Percentiles rank a stretch among this genome's conserved stretches.
phyloP scores from a whole-genome alignment of 1,140 invertebrate species.

The Zaprionus vittiger region DNA sequence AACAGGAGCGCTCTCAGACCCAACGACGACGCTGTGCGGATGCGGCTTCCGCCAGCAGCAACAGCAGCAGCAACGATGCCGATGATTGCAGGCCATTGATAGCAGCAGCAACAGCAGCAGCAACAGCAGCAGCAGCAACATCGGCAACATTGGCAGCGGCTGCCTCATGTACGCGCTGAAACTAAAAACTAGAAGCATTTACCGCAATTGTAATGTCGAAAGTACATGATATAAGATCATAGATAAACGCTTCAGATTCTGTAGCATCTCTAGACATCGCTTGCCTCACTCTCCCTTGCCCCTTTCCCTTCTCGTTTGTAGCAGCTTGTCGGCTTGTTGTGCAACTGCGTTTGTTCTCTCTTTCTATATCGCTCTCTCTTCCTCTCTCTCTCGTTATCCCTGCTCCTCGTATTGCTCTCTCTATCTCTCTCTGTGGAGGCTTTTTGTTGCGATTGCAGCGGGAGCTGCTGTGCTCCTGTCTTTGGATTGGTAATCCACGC shows the following conservation, averaged over 20 bases:
- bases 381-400: conserved; percentile 26
- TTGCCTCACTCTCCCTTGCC: background rate
- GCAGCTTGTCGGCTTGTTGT: conserved; percentile 70
- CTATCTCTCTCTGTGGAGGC: background rate
- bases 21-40: conserved; percentile 69
- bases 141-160: conserved; percentile 40
- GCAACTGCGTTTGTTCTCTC: conserved; percentile 71
- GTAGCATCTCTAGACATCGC: conserved; percentile 62
- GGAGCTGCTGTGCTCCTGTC: conserved; percentile 61
- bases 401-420: conserved; percentile 28
- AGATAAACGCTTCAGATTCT: conserved; percentile 83
- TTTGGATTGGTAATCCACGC: conserved; percentile 54
- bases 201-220: conserved; percentile 85
- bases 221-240: conserved; percentile 84
- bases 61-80: conserved; percentile 28
- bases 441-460: conserved; percentile 45
- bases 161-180: conserved; percentile 82
- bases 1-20: conserved; percentile 60
- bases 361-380: conserved; percentile 17
- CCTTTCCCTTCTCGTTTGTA: background rate
- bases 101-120: conserved; percentile 54
- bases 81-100: conserved; percentile 80
- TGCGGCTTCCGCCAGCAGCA: conserved; percentile 35
- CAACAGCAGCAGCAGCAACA: conserved; percentile 51
- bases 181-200: conserved; percentile 84